Conservation (phyloP, 2,113 vertebrate species). For the Camelus bactrianus region DNA sequence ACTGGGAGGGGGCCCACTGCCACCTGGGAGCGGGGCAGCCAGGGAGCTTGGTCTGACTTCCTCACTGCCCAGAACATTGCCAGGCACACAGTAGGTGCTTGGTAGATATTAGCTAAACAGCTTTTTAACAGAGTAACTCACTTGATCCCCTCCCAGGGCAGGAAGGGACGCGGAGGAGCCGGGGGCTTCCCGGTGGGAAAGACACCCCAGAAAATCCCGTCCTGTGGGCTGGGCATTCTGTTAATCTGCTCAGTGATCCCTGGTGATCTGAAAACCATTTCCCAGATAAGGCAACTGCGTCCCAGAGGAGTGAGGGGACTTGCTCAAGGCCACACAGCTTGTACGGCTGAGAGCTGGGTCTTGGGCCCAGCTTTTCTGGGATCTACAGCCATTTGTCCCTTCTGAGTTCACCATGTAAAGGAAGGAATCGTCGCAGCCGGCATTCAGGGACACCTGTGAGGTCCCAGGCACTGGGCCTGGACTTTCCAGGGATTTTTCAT, state of each 20-base stretch:
- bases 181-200: background rate
- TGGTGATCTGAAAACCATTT: background rate
- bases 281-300: background rate
- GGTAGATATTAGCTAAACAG: background rate
- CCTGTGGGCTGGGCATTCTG: background rate
- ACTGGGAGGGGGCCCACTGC: background rate
- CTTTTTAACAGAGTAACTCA: background rate
- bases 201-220: background rate
- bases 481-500: background rate
- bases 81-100: background rate
- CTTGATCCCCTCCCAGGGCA: background rate
- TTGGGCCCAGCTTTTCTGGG: background rate
- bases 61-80: background rate
- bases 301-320: background rate
- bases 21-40: background rate
- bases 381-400: too few species aligned
- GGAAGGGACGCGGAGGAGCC: too few species aligned
- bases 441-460: too few species aligned
- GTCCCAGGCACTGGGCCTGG: background rate
- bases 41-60: background rate
- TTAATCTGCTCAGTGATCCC: background rate
- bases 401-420: rapidly evolving
- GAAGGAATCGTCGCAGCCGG: background rate
- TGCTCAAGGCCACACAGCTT: background rate
- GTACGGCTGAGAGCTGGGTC: background rate